Conservation (phyloP, 2,113 vertebrate genomes). For the Ictalurus punctatus region DNA sequence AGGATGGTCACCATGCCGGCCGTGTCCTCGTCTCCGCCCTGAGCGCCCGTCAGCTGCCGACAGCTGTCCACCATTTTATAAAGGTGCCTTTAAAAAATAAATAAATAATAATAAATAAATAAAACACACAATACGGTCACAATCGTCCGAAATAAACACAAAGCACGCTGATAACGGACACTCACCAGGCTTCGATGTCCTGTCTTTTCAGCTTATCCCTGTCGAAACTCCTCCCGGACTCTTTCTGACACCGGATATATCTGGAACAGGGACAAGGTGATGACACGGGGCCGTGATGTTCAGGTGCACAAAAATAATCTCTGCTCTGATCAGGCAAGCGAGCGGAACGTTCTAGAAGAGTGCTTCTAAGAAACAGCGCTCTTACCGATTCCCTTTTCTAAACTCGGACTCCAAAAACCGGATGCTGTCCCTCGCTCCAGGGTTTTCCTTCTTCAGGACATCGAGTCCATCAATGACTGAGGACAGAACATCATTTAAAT, state of each 20-base stretch:
- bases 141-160: background rate
- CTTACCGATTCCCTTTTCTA: slow-evolving; percentile 93
- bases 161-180: background rate
- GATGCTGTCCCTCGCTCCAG: slow-evolving; percentile 90
- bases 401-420: slow-evolving; percentile 95
- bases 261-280: slow-evolving; percentile 62
- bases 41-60: slow-evolving; percentile 88
- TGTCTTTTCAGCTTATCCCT: slow-evolving; percentile 92
- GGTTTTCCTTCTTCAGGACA: slow-evolving; percentile 90
- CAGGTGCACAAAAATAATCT: slow-evolving; percentile 5
- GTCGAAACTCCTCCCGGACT: slow-evolving; percentile 87
- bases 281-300: background rate
- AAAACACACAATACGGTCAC: no score
- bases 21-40: slow-evolving; percentile 90
- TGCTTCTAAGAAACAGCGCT: background rate
- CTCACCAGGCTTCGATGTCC: slow-evolving; percentile 91
- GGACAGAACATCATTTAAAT: background rate
- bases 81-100: slow-evolving; percentile 78
- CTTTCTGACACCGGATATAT: slow-evolving; percentile 96
- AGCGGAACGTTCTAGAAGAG: background rate
- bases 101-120: background rate
- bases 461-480: slow-evolving; percentile 94
- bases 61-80: slow-evolving; percentile 98
- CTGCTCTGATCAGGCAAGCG: background rate
- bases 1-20: slow-evolving; percentile 95